Evolutionary conservation across 2,888 invertebrate genomes (phyloP), one percentile per base, ranked within the genome.

Genomic region (Atherix ibis): DNA sequence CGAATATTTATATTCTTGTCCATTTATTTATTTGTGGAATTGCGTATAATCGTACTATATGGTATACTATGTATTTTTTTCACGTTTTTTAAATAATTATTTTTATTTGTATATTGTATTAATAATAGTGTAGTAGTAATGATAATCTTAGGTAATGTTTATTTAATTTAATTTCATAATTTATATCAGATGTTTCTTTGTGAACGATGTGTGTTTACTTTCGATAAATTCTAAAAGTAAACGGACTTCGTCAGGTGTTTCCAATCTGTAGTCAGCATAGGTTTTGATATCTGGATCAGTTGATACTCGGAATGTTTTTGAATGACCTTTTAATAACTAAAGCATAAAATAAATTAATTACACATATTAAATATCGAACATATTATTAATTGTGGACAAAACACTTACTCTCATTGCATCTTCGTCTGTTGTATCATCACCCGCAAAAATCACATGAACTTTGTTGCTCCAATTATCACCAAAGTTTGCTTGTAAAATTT

Each of bases 371-470:
- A n/a, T n/a, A n/a, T n/a, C n/a, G n/a, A n/a, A n/a, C n/a, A n/a
- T 27, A 22, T 30, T 19, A 15, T 29, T 28, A 14, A 27, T 9
- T n/a, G 29, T 10, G 18, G n/a, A 16, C n/a, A n/a, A 26, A 10
- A 17, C 8, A 44, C 48, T 49, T 53, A 84, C 84, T 68, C 72
- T 67, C 82, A 88, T 87, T 24, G 85, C 87, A 57, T 88, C 87
- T 62, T 88, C 87, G 52, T 88, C 88, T 1, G 87, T 88, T 36
- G 72, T 75, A 57, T 87, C 88, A 57, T 88, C 87, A 40, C 88
- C 88, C 19, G 77, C 85, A 50, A 87, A 88, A 40, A 88, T 78
- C 43, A 85, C 76, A 43, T 74, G 63, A 33, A 76, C 69, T 10
- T 15, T 12, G 5, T 10, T 15, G 29, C 76, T 54, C 79, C 79